A percentile compares a stretch with the other conserved stretches of the same genome.
phyloP scores from a whole-genome alignment of 2,113 vertebrate genomes.

The Indicator maculatus region DNA sequence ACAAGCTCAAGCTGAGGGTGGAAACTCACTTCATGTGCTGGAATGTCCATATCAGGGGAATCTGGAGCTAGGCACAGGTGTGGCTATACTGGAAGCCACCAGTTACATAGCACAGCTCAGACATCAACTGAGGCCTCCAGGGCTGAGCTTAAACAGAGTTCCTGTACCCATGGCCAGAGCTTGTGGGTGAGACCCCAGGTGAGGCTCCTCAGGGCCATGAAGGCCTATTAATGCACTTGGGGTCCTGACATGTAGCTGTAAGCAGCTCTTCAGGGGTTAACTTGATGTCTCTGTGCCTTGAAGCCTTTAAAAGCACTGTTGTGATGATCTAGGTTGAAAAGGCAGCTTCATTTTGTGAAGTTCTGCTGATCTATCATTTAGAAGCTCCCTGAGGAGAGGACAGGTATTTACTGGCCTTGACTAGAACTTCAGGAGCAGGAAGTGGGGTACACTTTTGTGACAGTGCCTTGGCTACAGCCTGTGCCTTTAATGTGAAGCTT shows the following conservation, averaged over 20 bases:
- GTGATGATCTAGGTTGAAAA: background rate
- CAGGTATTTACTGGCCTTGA: background rate
- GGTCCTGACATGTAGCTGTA: background rate
- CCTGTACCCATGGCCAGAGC: background rate
- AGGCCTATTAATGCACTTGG: background rate
- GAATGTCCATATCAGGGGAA: accelerated
- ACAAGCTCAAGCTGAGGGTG: background rate
- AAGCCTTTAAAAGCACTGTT: background rate
- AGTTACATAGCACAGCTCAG: background rate
- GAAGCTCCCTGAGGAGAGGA: background rate
- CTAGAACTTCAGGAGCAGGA: background rate
- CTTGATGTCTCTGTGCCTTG: background rate
- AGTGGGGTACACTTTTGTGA: background rate
- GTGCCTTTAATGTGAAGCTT: background rate
- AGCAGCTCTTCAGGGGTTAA: background rate
- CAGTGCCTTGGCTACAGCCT: background rate
- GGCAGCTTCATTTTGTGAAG: background rate
- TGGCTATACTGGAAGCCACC: background rate
- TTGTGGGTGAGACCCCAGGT: background rate
- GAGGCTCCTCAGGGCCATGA: background rate
- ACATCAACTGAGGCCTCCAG: background rate
- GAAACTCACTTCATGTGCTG: background rate
- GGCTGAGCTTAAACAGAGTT: background rate
- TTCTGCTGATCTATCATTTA: background rate
- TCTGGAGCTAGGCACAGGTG: background rate